Evolutionary conservation across 2,888 invertebrate species (phyloP), one percentile per base, ranked within the genome.

Genomic region (Philonicus albiceps): DNA sequence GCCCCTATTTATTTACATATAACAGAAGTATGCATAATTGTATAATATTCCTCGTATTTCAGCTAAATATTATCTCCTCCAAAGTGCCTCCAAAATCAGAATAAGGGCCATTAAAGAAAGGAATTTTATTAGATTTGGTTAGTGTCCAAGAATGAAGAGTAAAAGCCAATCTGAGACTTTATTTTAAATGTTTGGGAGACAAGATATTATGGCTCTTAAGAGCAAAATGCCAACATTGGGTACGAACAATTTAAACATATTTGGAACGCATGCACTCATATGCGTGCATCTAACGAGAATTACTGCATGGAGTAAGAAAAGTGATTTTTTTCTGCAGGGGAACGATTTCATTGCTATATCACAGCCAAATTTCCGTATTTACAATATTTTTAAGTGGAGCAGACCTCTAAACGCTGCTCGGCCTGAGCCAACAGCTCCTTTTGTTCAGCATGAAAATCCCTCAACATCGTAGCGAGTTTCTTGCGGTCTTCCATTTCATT

Each of bases 401-500:
- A 86, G 89, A 98, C 98, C 94, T 97, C 97, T 90, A 98, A 93
- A 89, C 96, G 95, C 88, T 95, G 94, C 91, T 98, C 98, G 0
- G 98, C 97, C 92, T 97, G 97, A 73, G 95, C 95, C 16, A 98
- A 94, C 43, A 98, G 93, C 90, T 98, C 97, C 89, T 96, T 95
- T 92, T 98, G 98, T 73, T 96, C 95, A 89, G 96, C 95, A 84
- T 97, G 96, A 90, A 97, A 98, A 92, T 98, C 97, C 86, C 96
- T 93, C 89, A 99, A 92, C 97, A 98, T 97, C 87, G 95, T 94
- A 0, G 97, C 95, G 43, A 98, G 94, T 90, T 95, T 96, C 90
- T 97, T 95, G 87, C 98, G 94, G 90, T 97, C 97, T 90, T 98
- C 98, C 94, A 99, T 94, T 93, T 99, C 99, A 30, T 95, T 95